phyloP scores from a whole-genome alignment of 1,140 invertebrate genomes.

The Camponotus vicinus region DNA sequence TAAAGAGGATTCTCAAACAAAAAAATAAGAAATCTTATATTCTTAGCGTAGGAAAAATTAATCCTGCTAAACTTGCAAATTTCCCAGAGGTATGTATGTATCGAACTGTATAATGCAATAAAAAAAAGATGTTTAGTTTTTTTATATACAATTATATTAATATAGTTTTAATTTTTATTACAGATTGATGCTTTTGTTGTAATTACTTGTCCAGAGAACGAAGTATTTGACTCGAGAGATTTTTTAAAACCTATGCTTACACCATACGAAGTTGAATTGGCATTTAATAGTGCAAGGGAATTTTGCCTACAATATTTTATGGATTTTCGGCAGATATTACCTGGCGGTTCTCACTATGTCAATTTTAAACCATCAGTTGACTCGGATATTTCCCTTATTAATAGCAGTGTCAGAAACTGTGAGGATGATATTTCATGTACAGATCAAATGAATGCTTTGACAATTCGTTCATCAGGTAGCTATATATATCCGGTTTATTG shows the following conservation, averaged over 20 bases:
- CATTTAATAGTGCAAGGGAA: constrained; percentile 90
- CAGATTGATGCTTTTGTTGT: constrained; percentile 96
- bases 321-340: constrained; percentile 92
- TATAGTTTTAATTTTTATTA: constrained; percentile 78
- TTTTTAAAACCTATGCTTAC: constrained; percentile 96
- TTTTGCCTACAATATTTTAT: constrained; percentile 89
- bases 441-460: constrained; percentile 79
- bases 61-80: constrained; percentile 97
- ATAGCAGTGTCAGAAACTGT: constrained; percentile 87
- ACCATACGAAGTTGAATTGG: constrained; percentile 97
- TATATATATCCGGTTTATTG: constrained; percentile 3
- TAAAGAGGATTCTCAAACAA: constrained; percentile 91
- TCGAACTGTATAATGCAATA: constrained; percentile 16
- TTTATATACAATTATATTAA: neutral
- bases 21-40: constrained; percentile 95
- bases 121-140: constrained; percentile 1
- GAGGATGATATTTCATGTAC: constrained; percentile 72
- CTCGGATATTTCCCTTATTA: constrained; percentile 90
- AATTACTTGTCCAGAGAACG: constrained; percentile 96
- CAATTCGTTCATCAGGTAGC: constrained; percentile 64
- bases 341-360: constrained; percentile 88
- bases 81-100: constrained; percentile 91
- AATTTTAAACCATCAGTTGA: constrained; percentile 82
- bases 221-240: constrained; percentile 93
- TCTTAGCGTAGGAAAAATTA: constrained; percentile 97